These are phyloP conservation scores for Pyrrhura leucotis DNA, from an alignment of 2,797 vertebrate genomes.

Conservation along the genomic window DNA sequence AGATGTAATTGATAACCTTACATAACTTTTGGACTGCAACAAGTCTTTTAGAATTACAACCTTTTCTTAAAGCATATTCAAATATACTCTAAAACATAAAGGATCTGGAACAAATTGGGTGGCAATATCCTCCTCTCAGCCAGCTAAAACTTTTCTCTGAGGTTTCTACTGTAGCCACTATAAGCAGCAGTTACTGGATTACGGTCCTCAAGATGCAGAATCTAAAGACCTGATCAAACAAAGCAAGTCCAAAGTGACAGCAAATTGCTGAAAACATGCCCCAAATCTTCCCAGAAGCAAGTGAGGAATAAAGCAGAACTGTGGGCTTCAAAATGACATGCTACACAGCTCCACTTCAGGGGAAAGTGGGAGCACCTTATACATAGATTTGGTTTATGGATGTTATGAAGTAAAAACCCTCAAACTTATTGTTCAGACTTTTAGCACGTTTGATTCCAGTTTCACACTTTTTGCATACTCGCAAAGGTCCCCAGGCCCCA, in stretches of 20 bases:
- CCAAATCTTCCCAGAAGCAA: neutral
- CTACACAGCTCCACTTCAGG: neutral
- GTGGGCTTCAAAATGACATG: fast-evolving
- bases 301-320: neutral
- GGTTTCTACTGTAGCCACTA: neutral
- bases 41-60: neutral
- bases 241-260: neutral
- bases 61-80: neutral
- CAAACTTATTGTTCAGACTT: neutral
- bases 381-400: neutral
- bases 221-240: neutral
- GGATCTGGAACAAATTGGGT: neutral
- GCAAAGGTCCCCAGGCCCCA: neutral
- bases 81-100: neutral
- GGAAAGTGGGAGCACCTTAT: neutral
- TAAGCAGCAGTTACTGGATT: neutral
- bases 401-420: neutral
- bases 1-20: neutral
- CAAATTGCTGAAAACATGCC: neutral
- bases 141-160: neutral
- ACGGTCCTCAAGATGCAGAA: neutral
- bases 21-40: neutral
- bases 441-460: neutral
- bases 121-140: neutral
- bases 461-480: neutral